Percentiles rank a stretch among this genome's conserved stretches.
These are phyloP conservation scores for Grantiella picta DNA, from an alignment of 2,113 vertebrate species.

Conservation along the genomic window DNA sequence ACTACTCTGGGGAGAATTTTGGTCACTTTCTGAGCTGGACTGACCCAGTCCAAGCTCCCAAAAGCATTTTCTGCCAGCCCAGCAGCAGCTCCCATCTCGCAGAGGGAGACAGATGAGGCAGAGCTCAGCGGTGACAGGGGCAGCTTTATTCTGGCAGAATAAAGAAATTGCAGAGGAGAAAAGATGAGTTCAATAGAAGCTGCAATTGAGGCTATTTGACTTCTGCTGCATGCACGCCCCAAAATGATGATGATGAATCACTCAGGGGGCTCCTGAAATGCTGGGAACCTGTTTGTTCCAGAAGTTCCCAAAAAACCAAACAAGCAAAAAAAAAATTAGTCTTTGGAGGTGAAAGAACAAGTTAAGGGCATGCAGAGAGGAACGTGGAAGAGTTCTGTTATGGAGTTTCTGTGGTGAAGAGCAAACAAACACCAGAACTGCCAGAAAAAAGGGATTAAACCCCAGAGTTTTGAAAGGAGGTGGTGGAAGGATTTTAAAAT, in stretches of 20 bases:
- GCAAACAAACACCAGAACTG: neutral
- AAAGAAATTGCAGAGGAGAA: slow-evolving; percentile 5
- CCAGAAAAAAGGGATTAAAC: neutral
- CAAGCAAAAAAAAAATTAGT: neutral
- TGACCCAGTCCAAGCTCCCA: neutral
- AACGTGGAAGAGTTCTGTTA: neutral
- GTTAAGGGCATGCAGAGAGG: neutral
- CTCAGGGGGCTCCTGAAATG: neutral
- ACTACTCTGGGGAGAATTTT: fast-evolving
- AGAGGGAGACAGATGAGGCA: slow-evolving; percentile 18
- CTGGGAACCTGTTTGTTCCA: neutral
- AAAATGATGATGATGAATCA: neutral
- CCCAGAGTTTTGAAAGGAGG: neutral
- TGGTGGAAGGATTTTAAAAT: neutral
- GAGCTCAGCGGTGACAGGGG: slow-evolving; percentile 17
- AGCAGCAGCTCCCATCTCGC: neutral
- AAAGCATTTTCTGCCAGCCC: neutral
- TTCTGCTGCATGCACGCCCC: neutral
- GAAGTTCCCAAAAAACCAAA: neutral
- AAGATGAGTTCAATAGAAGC: neutral
- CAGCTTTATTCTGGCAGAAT: neutral
- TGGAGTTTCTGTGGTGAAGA: neutral
- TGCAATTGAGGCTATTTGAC: slow-evolving; percentile 31
- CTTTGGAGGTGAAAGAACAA: neutral
- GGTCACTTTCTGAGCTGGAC: neutral